A percentile compares a stretch with the other conserved stretches of the same genome.
Conservation (phyloP, 2,797 vertebrate species). For the Philypnodon macrostomus region DNA sequence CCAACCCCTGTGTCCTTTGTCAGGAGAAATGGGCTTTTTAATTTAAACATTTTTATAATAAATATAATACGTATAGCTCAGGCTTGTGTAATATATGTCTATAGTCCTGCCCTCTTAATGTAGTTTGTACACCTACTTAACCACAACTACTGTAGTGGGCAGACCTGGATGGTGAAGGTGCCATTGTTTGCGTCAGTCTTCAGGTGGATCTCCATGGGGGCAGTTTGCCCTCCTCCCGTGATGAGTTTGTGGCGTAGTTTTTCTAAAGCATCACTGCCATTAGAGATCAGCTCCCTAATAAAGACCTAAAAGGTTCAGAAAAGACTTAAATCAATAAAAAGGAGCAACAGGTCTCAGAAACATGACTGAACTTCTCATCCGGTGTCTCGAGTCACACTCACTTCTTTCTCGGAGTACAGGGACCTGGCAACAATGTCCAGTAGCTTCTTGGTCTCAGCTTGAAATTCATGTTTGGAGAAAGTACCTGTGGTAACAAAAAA, state of each 20-base stretch:
- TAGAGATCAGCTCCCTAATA: constrained; percentile 95
- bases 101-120: no score
- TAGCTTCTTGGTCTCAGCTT: constrained; percentile 95
- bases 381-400: constrained; percentile 45
- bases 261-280: constrained; percentile 91
- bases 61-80: no score
- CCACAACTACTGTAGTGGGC: not conserved
- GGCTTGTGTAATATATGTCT: no score
- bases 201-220: constrained; percentile 93
- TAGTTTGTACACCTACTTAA: no score
- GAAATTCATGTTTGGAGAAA: constrained; percentile 89
- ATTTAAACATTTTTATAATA: not conserved
- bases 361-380: not conserved
- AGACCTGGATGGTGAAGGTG: constrained; percentile 93
- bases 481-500: constrained; percentile 70
- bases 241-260: constrained; percentile 88
- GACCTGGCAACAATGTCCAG: constrained; percentile 95
- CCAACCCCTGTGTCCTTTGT: constrained; percentile 92
- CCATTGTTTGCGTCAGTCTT: constrained; percentile 83
- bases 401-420: constrained; percentile 97
- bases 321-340: not conserved
- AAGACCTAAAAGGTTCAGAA: constrained; percentile 81
- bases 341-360: not conserved
- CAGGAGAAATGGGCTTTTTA: constrained; percentile 9
- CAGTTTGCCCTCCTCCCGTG: constrained; percentile 75